Percentiles rank a stretch among this genome's conserved stretches.
Conservation (phyloP, 2,797 vertebrate species). For the Diglossa cyanea region DNA sequence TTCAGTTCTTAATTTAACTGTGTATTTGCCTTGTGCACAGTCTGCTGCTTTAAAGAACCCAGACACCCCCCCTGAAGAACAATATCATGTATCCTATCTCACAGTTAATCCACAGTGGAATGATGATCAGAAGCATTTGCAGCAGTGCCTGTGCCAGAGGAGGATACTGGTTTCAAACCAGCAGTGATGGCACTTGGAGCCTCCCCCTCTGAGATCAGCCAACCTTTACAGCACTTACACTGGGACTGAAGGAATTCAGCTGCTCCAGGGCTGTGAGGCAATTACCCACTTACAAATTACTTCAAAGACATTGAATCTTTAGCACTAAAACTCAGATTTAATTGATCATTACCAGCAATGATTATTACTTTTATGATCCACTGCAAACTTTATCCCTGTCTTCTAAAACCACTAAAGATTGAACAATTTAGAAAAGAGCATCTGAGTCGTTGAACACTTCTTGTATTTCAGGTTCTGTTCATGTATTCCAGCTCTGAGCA, state of each 20-base stretch:
- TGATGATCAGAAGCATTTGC: constrained; percentile 10
- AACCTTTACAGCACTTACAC: background rate
- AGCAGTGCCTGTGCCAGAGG: background rate
- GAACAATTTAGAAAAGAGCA: background rate
- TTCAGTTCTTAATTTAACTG: background rate
- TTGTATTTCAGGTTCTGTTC: background rate
- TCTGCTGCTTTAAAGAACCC: background rate
- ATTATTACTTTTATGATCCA: background rate
- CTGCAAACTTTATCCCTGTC: background rate
- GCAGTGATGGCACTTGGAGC: background rate
- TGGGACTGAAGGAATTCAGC: background rate
- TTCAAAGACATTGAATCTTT: background rate
- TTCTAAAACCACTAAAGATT: background rate
- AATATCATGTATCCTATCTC: background rate
- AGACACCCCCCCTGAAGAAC: background rate
- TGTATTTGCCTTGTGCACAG: background rate
- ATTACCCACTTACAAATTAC: background rate
- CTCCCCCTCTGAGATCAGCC: background rate
- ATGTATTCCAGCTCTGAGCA: background rate
- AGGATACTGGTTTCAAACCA: background rate
- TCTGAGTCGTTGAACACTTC: background rate
- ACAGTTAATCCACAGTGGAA: constrained; percentile 32
- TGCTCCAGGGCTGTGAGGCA: background rate
- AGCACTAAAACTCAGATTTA: background rate
- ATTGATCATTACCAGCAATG: background rate